These are phyloP conservation scores for Nephrotoma guestfalica DNA, from an alignment of 2,888 invertebrate genomes.

Conservation along the genomic window DNA sequence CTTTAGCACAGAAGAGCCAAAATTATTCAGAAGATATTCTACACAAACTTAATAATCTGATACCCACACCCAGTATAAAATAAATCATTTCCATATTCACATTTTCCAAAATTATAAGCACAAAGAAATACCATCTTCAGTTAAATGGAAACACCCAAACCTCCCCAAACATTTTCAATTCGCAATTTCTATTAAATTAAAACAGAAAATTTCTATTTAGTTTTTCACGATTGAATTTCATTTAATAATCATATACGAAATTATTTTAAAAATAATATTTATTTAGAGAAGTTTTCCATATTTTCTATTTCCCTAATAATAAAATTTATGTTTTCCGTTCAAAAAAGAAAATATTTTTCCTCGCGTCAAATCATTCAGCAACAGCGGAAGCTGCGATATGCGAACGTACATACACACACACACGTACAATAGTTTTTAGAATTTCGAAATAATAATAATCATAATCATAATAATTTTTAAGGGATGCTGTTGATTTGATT, in stretches of 20 bases:
- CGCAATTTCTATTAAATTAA: not conserved
- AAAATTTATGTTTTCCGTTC: not conserved
- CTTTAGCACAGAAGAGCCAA: too few relatives aligned
- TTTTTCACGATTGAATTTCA: not conserved
- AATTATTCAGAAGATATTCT: too few relatives aligned
- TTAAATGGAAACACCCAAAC: not conserved
- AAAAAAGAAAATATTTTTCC: not conserved
- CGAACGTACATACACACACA: not conserved
- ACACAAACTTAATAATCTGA: too few relatives aligned
- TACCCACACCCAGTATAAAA: too few relatives aligned
- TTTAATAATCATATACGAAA: not conserved
- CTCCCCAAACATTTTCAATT: not conserved
- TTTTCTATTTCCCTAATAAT: not conserved
- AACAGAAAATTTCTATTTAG: not conserved
- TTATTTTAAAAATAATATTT: not conserved
- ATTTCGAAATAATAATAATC: not conserved
- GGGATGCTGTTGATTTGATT: not conserved
- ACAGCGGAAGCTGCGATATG: not conserved
- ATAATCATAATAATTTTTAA: not conserved
- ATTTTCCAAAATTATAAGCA: too few relatives aligned
- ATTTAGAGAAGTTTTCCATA: not conserved
- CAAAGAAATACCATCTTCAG: too few relatives aligned
- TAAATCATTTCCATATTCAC: too few relatives aligned
- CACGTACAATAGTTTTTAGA: not conserved
- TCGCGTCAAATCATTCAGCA: not conserved